Conservation (phyloP, 92 coral and sea anemone species). For the Phenganax stokvisi region DNA sequence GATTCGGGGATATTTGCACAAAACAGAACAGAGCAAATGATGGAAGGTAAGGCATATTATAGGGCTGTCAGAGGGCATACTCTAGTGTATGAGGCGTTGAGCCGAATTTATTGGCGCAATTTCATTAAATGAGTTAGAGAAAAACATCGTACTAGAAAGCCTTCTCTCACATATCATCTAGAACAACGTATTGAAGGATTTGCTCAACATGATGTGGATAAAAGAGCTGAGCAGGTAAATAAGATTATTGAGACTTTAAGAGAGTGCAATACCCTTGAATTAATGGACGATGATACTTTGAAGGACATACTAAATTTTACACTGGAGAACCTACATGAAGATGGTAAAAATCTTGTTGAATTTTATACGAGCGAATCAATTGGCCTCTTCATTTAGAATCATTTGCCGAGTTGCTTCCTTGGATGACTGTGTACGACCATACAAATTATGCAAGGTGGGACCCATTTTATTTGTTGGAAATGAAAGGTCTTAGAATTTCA, state of each 20-base stretch:
- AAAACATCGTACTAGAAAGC: neutral
- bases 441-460: conserved; percentile 15
- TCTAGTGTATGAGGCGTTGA: neutral
- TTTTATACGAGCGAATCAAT: neutral
- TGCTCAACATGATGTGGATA: neutral
- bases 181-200: neutral
- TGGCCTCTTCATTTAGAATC: neutral
- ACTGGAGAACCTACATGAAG: conserved; percentile 24
- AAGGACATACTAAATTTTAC: neutral
- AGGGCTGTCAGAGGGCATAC: neutral
- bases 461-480: neutral
- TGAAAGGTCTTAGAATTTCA: neutral
- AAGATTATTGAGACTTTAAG: no score
- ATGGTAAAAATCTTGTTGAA: neutral
- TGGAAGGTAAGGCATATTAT: neutral
- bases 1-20: neutral
- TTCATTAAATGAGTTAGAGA: neutral
- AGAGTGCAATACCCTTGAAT: neutral
- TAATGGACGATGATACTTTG: neutral
- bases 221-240: neutral
- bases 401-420: conserved; percentile 6
- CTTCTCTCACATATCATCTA: neutral
- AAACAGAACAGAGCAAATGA: neutral
- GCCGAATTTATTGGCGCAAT: neutral
- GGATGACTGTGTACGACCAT: conserved; percentile 7